Conservation (phyloP, 2,113 vertebrate genomes). For the Leptocoma aspasia region DNA sequence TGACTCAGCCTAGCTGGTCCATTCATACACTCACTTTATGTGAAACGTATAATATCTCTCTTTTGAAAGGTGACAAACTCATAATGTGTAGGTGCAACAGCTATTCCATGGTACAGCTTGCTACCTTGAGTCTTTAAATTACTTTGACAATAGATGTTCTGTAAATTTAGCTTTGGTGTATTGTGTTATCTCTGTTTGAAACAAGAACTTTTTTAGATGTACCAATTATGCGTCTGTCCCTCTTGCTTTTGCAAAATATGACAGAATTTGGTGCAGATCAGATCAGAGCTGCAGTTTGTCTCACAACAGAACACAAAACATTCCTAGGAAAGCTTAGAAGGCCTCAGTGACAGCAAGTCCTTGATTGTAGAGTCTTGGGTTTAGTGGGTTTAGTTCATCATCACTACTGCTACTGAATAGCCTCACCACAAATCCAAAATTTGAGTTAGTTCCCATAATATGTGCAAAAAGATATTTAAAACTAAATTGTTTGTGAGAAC, state of each 20-base stretch:
- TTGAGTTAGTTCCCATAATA: neutral
- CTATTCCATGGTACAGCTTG: neutral
- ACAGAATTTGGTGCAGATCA: neutral
- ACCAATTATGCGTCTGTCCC: accelerated
- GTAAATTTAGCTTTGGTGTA: neutral
- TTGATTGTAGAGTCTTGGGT: neutral
- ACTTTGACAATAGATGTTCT: neutral
- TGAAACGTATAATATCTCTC: neutral
- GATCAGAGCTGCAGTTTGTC: neutral
- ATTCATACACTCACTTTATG: neutral
- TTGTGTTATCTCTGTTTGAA: neutral
- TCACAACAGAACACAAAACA: accelerated
- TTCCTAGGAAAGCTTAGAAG: neutral
- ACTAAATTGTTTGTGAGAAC: neutral
- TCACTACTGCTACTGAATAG: neutral
- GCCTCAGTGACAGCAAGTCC: neutral
- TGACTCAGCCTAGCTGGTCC: neutral
- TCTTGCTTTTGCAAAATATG: neutral
- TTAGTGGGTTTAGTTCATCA: neutral
- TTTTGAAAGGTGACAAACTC: neutral
- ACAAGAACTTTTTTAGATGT: neutral
- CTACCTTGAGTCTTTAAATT: neutral
- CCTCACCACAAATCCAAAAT: neutral
- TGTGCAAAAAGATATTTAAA: neutral
- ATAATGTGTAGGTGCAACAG: accelerated